These are phyloP conservation scores for Scrobipalpa costella DNA, from an alignment of 2,888 invertebrate genomes.

Conservation along the genomic window DNA sequence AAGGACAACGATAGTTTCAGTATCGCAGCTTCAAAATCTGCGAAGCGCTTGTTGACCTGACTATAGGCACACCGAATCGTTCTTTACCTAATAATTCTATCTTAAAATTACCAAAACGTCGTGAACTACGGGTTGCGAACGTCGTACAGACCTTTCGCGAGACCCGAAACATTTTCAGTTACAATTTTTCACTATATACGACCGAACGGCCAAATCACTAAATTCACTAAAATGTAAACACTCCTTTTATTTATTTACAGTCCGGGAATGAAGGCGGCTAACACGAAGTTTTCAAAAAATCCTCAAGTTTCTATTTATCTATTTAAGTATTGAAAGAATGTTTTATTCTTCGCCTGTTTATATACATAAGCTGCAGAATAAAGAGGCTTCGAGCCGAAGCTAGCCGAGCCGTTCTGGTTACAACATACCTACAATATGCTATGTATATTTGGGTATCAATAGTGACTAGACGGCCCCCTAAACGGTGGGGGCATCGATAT, in stretches of 20 bases:
- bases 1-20: background rate
- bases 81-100: slow-evolving; percentile 54
- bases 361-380: slow-evolving; percentile 66
- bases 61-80: slow-evolving; percentile 22
- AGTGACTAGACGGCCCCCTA: slow-evolving; percentile 73
- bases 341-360: slow-evolving; percentile 38
- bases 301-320: slow-evolving; percentile 15
- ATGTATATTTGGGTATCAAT: slow-evolving; percentile 53
- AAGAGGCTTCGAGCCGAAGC: slow-evolving; percentile 55
- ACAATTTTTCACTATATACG: slow-evolving; percentile 63
- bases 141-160: slow-evolving; percentile 32
- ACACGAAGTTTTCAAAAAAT: slow-evolving; percentile 29
- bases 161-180: slow-evolving; percentile 51
- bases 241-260: slow-evolving; percentile 53
- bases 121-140: slow-evolving; percentile 51
- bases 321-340: slow-evolving; percentile 21
- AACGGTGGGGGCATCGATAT: slow-evolving; percentile 53
- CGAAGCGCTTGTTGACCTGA: slow-evolving; percentile 16
- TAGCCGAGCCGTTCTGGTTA: slow-evolving; percentile 38
- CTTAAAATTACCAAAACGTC: slow-evolving; percentile 62
- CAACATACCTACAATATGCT: slow-evolving; percentile 37
- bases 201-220: slow-evolving; percentile 51
- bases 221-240: slow-evolving; percentile 61
- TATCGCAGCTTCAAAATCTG: slow-evolving; percentile 7
- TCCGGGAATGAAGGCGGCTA: slow-evolving; percentile 45